Conservation (phyloP, 2,888 invertebrate species). For the Cantharis rufa region DNA sequence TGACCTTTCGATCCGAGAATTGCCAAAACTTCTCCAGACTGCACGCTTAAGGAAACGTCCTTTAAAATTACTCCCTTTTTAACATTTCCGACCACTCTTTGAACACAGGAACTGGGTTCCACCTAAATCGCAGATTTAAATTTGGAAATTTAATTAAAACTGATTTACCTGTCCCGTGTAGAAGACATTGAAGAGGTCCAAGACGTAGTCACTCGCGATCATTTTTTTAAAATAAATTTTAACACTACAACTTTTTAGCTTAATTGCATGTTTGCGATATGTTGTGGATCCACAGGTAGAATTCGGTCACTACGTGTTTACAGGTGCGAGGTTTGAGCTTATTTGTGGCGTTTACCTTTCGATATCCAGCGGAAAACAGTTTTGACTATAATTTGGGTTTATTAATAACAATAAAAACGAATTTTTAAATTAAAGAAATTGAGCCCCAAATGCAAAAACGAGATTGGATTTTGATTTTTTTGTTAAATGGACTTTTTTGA, state of each 20-base stretch:
- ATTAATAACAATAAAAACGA: background rate
- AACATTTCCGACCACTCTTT: conserved; percentile 74
- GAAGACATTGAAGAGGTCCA: conserved; percentile 86
- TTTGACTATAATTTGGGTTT: conserved; percentile 3
- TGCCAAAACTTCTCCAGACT: conserved; percentile 92
- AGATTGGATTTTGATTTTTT: background rate
- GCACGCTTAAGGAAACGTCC: conserved; percentile 88
- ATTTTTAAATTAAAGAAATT: background rate
- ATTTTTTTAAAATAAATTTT: conserved; percentile 51
- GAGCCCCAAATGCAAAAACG: background rate
- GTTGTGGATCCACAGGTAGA: background rate
- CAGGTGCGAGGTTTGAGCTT: conserved; percentile 5
- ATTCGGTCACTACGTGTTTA: background rate
- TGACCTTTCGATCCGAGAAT: conserved; percentile 89
- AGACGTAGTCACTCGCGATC: conserved; percentile 82
- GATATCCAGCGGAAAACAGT: conserved; percentile 10
- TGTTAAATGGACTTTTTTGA: background rate
- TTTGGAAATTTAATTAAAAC: background rate
- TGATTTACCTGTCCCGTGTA: conserved; percentile 81
- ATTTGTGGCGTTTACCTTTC: conserved; percentile 19
- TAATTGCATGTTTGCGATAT: background rate
- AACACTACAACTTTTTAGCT: background rate
- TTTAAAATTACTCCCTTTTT: conserved; percentile 87
- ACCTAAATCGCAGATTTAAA: conserved; percentile 60
- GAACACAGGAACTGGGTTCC: conserved; percentile 78